Base-by-base conservation (phyloP, 2,797 vertebrate species). In the Pseudochaenichthys georgianus region DNA sequence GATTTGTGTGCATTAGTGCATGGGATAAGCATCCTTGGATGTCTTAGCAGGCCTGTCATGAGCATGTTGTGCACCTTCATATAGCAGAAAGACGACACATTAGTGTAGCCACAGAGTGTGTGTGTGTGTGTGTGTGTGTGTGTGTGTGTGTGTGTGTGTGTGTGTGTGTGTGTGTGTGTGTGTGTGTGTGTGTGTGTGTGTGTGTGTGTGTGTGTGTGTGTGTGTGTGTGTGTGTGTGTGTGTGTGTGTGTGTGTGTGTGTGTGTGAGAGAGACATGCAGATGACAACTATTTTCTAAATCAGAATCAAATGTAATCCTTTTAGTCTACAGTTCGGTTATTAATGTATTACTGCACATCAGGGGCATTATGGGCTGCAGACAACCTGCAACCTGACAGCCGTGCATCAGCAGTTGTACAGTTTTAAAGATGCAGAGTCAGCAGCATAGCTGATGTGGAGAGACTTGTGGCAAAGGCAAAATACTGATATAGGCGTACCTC, bases 11-110 rank as follows among this genome's bases (percentile, higher is more conserved):
- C 71, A 61, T 64, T 71, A n/a, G 61, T 87, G 88, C 87, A 88
- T 92, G 89, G 83, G 52, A 81, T 63, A 78, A 89, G 52, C 78
- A 85, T 76, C 83, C 57, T 16, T 71, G 62, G 77, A 73, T 87
- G 84, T 83, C 34, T 86, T 74, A 77, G 82, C 53, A 41, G 75
- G 84, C 64, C 82, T 59, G 54, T 86, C 80, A 86, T 69, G 68
- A 81, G 86, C 75, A 83, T 90, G 87, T 85, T 65, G 77, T 86
- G 70, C 84, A 84, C 77, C 55, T 88, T 67, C 76, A 75, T 77
- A 45, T 16, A 60, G 70, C 78, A 81, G 67, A 47, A 57, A 66
- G n/a, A 70, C 63, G 51, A 74, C 34, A 74, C 50, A 82, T 73
- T 34, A 77, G 3, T 13, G 48, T 42, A 71, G 70, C 13, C 34